phyloP scores from a whole-genome alignment of 2,113 vertebrate genomes.

The Colinus virginianus region DNA sequence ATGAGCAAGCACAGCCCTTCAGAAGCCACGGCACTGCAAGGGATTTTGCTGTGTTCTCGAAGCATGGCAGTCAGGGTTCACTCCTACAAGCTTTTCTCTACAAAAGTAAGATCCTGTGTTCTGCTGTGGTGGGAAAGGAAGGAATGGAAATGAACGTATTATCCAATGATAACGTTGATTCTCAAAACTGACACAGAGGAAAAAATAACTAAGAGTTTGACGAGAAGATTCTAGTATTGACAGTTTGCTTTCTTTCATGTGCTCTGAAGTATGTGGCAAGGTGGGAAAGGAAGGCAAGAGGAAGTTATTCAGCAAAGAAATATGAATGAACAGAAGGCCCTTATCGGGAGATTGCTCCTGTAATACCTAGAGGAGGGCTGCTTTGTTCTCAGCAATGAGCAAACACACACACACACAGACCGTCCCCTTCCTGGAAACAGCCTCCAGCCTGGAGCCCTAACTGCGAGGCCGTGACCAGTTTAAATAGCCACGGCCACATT shows the following conservation, averaged over 20 bases:
- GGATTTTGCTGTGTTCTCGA: neutral
- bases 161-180: neutral
- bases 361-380: neutral
- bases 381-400: neutral
- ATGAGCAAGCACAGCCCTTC: neutral
- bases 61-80: neutral
- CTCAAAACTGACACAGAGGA: neutral
- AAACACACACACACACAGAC: accelerated
- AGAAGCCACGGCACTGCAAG: accelerated
- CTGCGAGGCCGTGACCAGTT: neutral
- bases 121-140: neutral
- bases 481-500: neutral
- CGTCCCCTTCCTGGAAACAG: neutral
- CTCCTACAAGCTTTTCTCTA: neutral
- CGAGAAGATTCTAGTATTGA: neutral
- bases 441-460: neutral
- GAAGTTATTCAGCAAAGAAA: neutral
- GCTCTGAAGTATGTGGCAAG: neutral
- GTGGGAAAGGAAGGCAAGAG: neutral
- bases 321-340: neutral
- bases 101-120: accelerated
- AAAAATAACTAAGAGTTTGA: neutral
- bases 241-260: neutral
- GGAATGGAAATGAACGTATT: no score
- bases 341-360: neutral